phyloP scores from a whole-genome alignment of 2,113 vertebrate genomes.

The Protobothrops mucrosquamatus region DNA sequence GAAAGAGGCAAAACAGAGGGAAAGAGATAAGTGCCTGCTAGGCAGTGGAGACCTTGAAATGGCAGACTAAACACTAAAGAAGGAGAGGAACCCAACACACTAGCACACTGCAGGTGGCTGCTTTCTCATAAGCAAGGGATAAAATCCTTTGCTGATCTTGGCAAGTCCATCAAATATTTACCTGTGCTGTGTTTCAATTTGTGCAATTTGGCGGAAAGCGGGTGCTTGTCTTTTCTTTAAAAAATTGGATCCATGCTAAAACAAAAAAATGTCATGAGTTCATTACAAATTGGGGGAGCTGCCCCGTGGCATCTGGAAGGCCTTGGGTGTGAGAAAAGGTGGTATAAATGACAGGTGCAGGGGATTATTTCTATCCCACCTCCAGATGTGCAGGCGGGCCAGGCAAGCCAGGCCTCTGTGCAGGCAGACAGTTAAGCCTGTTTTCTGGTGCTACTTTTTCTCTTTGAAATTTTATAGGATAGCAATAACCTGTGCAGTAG shows the following conservation, averaged over 20 bases:
- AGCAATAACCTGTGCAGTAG: neutral
- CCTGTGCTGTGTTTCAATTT: neutral
- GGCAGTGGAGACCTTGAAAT: neutral
- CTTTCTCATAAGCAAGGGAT: constrained; percentile 5
- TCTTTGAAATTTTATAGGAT: neutral
- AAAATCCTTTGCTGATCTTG: neutral
- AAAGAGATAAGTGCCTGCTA: neutral
- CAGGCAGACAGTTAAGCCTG: neutral
- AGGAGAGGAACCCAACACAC: constrained; percentile 10
- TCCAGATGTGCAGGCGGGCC: neutral
- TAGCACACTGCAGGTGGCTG: constrained; percentile 23
- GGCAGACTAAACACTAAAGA: constrained; percentile 6
- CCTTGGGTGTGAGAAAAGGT: neutral
- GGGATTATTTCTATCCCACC: neutral
- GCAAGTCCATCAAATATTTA: neutral
- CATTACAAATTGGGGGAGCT: neutral
- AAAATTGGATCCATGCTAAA: neutral
- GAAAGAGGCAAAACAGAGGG: constrained; percentile 3
- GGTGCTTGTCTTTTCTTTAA: neutral
- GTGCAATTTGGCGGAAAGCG: neutral
- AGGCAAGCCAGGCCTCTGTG: neutral
- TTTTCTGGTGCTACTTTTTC: neutral
- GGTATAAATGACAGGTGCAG: neutral
- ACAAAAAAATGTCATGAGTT: neutral
- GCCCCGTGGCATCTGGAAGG: neutral